Conservation (phyloP, 2,797 vertebrate genomes). For the Sarcoramphus papa region DNA sequence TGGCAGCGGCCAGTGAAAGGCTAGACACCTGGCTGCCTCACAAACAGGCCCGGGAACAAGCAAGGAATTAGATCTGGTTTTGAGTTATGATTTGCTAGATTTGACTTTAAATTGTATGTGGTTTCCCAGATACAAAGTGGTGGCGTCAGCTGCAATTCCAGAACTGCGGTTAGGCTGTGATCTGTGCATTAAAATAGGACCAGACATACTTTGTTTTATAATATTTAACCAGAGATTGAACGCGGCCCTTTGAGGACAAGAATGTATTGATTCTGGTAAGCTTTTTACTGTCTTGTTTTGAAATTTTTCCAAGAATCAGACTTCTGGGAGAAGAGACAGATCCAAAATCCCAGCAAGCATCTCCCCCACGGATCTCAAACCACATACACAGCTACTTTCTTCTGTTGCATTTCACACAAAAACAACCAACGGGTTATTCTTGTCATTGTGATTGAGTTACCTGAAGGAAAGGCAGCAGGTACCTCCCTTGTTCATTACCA, state of each 20-base stretch:
- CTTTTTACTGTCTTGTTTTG: slow-evolving; percentile 12
- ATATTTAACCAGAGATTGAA: slow-evolving; percentile 9
- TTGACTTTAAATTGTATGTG: background rate
- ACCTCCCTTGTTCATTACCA: background rate
- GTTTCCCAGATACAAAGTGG: background rate
- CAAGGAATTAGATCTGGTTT: background rate
- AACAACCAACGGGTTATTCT: background rate
- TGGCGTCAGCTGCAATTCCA: background rate
- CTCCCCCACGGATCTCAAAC: background rate
- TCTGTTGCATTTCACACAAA: background rate
- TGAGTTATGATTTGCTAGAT: background rate
- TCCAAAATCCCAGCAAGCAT: background rate
- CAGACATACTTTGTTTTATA: background rate
- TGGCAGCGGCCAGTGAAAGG: background rate
- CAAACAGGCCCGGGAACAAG: background rate
- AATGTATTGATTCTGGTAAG: slow-evolving; percentile 11
- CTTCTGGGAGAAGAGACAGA: background rate
- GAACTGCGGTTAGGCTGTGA: background rate
- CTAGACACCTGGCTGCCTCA: background rate
- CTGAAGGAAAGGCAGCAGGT: background rate
- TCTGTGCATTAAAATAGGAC: background rate
- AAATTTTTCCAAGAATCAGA: background rate
- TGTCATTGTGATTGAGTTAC: background rate
- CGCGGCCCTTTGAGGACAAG: background rate
- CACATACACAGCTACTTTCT: background rate